phyloP scores from a whole-genome alignment of 2,888 invertebrate genomes.

The Oxycera nigricornis region DNA sequence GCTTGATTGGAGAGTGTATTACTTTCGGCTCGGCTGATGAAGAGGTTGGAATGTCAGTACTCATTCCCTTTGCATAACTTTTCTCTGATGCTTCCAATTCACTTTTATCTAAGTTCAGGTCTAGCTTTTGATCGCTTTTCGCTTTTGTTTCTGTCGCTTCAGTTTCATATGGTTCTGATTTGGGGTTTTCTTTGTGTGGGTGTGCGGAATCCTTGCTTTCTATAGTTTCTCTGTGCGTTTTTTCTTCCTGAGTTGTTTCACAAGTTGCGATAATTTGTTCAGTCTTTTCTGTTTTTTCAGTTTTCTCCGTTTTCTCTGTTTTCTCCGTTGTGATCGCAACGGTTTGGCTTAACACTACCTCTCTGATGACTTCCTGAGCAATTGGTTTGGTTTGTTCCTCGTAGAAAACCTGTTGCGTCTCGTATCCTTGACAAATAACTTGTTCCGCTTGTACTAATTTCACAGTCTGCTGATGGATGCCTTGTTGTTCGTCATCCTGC shows the following conservation, averaged over 20 bases:
- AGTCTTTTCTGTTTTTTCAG: slow-evolving; percentile 44
- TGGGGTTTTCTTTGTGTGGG: background rate
- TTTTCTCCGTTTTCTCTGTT: slow-evolving; percentile 43
- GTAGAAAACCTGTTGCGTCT: slow-evolving; percentile 29
- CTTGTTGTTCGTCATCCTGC: slow-evolving; percentile 29
- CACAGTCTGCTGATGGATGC: background rate
- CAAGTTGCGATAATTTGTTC: slow-evolving; percentile 40
- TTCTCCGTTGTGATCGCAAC: slow-evolving; percentile 42
- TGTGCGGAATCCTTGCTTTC: slow-evolving; percentile 15
- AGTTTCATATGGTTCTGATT: background rate
- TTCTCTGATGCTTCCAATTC: slow-evolving; percentile 60
- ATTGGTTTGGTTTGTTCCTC: slow-evolving; percentile 43
- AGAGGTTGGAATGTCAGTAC: slow-evolving; percentile 45
- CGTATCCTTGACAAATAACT: background rate
- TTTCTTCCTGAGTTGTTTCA: slow-evolving; percentile 42
- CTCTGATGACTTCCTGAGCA: slow-evolving; percentile 38
- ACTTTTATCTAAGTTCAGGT: slow-evolving; percentile 57
- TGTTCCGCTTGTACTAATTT: background rate
- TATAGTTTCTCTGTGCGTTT: slow-evolving; percentile 36
- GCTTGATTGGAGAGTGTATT: slow-evolving; percentile 63
- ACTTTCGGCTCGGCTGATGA: slow-evolving; percentile 54
- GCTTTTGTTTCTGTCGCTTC: slow-evolving; percentile 43
- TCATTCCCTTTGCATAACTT: slow-evolving; percentile 39
- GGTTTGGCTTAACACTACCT: slow-evolving; percentile 51
- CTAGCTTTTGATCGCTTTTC: slow-evolving; percentile 51